Evolutionary conservation across 2,888 invertebrate species (phyloP).

Genomic region (Troilus luridus): DNA sequence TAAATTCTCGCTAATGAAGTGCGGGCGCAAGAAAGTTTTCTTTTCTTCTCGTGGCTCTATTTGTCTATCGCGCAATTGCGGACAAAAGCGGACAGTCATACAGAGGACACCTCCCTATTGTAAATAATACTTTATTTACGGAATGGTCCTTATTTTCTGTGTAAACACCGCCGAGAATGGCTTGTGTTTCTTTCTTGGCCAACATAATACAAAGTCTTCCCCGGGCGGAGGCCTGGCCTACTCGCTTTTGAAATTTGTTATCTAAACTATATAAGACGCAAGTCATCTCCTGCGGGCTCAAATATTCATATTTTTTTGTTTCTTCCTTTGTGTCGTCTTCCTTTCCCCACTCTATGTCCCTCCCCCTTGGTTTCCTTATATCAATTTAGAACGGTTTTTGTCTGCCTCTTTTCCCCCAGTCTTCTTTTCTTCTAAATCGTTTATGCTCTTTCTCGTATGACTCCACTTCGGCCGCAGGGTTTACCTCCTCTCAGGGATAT

Average conservation of each 20-base stretch:
- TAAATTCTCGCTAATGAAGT: background rate
- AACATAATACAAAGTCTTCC: conserved; percentile 58
- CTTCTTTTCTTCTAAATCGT: conserved; percentile 55
- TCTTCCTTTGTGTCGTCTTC: conserved; percentile 54
- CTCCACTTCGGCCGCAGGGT: conserved; percentile 46
- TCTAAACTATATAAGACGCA: conserved; percentile 63
- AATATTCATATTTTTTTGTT: conserved; percentile 58
- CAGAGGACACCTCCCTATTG: conserved; percentile 61
- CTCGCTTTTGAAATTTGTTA: conserved; percentile 62
- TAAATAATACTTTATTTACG: conserved; percentile 65
- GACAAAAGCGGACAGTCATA: conserved; percentile 48
- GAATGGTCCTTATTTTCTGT: conserved; percentile 64
- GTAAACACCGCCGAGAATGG: conserved; percentile 63
- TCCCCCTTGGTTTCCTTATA: conserved; percentile 43
- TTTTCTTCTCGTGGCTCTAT: conserved; percentile 37
- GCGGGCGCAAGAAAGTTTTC: conserved; percentile 10
- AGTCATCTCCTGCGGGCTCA: conserved; percentile 59
- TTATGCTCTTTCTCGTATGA: conserved; percentile 55
- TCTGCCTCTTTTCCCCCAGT: conserved; percentile 29
- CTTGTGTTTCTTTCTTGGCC: conserved; percentile 62
- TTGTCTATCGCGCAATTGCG: conserved; percentile 46
- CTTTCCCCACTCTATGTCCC: background rate
- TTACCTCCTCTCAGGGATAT: background rate
- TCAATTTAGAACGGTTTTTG: conserved; percentile 57
- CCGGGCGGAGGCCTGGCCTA: background rate